Evolutionary conservation across 1,140 invertebrate species (phyloP).

Genomic region (Colletes gigas): DNA sequence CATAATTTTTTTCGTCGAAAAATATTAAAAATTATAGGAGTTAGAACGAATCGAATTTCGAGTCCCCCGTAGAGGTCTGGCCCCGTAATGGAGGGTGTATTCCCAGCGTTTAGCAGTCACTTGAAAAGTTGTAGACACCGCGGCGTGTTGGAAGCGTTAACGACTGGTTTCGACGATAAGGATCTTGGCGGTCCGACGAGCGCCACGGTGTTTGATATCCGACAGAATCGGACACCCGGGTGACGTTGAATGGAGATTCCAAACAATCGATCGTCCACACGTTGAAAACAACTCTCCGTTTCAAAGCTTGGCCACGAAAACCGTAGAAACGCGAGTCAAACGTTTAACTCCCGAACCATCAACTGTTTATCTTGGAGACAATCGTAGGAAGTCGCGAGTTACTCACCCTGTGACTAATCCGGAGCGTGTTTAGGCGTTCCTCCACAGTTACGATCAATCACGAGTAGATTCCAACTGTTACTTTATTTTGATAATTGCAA

Average conservation of each 20-base stretch:
- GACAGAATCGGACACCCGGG: neutral
- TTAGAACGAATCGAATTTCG: too few species aligned
- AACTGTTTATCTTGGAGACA: slow-evolving; percentile 20
- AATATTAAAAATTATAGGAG: too few species aligned
- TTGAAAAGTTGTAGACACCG: slow-evolving; percentile 28
- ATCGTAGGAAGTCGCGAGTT: neutral
- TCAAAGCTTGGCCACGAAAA: neutral
- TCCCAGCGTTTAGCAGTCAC: neutral
- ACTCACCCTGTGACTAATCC: neutral
- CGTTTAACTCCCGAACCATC: neutral
- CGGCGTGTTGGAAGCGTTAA: slow-evolving; percentile 29
- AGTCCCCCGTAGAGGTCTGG: neutral
- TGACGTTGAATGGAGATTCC: neutral
- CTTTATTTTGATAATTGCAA: too few species aligned
- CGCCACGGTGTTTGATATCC: slow-evolving; percentile 15
- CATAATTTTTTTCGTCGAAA: too few species aligned
- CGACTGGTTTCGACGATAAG: slow-evolving; percentile 34
- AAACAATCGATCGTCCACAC: neutral
- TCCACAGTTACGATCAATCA: too few species aligned
- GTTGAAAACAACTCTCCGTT: neutral
- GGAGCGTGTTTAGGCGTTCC: too few species aligned
- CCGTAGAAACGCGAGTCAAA: too few species aligned
- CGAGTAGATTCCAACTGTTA: too few species aligned
- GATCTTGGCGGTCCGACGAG: slow-evolving; percentile 28
- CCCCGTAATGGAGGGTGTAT: slow-evolving; percentile 21